Percentiles rank a stretch among this genome's conserved stretches.
Evolutionary conservation across 2,113 vertebrate species (phyloP).

Genomic region (Rattus rattus): DNA sequence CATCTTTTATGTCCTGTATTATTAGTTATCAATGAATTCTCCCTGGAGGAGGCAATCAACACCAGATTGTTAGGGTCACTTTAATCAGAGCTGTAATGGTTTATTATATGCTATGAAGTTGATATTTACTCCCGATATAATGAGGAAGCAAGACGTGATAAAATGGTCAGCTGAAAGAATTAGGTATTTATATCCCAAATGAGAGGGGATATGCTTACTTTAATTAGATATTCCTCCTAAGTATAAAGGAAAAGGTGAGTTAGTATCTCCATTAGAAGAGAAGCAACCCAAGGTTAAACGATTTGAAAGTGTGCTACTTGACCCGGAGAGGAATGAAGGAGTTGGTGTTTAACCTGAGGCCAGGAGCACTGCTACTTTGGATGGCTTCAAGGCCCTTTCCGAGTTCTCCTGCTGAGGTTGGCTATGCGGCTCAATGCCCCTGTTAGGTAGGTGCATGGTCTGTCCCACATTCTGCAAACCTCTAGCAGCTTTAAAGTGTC

Average conservation of each 20-base stretch:
- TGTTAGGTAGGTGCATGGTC: conserved; percentile 7
- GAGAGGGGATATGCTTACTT: conserved; percentile 39
- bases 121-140: conserved; percentile 67
- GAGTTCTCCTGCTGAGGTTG: not conserved
- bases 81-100: conserved; percentile 78
- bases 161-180: conserved; percentile 75
- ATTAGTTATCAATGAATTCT: conserved; percentile 78
- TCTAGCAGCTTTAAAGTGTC: conserved; percentile 67
- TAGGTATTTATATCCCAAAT: conserved; percentile 72
- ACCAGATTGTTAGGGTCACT: conserved; percentile 77
- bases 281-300: conserved; percentile 66
- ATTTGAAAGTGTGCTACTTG: conserved; percentile 26
- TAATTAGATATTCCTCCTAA: conserved; percentile 69
- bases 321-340: conserved; percentile 32
- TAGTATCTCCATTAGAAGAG: conserved; percentile 56
- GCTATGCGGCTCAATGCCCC: not conserved
- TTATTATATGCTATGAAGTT: conserved; percentile 65
- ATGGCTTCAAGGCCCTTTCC: not conserved
- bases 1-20: conserved; percentile 65
- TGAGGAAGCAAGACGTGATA: conserved; percentile 70
- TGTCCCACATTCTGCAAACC: not conserved
- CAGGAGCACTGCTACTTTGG: not conserved
- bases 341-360: conserved; percentile 66
- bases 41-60: conserved; percentile 78
- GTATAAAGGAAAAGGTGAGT: conserved; percentile 67